These are phyloP conservation scores for Nannoperca obscura DNA, from an alignment of 2,797 vertebrate genomes.

Conservation along the genomic window DNA sequence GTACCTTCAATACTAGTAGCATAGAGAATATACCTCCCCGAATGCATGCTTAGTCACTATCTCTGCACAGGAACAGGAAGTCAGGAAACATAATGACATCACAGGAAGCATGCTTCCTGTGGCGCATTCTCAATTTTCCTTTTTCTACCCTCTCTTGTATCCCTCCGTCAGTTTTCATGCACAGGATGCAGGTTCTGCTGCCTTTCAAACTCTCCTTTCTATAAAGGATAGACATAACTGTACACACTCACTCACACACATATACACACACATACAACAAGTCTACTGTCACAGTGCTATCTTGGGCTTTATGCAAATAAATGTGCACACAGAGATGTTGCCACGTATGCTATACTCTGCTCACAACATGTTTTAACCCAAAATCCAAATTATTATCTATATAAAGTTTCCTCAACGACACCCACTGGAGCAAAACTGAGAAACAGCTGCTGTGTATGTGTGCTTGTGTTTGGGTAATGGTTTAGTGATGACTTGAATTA, in stretches of 20 bases:
- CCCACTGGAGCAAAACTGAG: not conserved
- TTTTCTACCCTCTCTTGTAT: conserved; percentile 28
- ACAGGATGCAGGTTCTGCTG: conserved; percentile 73
- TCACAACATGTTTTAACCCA: not conserved
- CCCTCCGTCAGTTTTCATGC: conserved; percentile 24
- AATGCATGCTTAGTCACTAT: conserved; percentile 34
- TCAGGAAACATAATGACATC: conserved; percentile 68
- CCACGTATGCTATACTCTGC: not conserved
- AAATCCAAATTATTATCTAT: conserved; percentile 20
- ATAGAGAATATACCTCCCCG: not conserved
- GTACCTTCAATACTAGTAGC: not conserved
- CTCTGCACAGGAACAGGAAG: conserved; percentile 46
- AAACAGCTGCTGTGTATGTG: not conserved
- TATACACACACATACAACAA: not conserved
- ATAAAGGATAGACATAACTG: not conserved
- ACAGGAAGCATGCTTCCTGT: conserved; percentile 73
- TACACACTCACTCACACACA: not conserved
- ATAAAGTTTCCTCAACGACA: not conserved
- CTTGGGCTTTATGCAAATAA: conserved; percentile 1
- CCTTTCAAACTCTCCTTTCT: conserved; percentile 11
- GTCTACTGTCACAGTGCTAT: not conserved
- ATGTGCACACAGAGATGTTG: not conserved
- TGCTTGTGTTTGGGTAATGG: conserved; percentile 30
- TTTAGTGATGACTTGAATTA: conserved; percentile 56
- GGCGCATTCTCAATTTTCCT: conserved; percentile 41